Evolutionary conservation across 2,888 invertebrate species (phyloP).

Genomic region (Ornithoptera priamus): DNA sequence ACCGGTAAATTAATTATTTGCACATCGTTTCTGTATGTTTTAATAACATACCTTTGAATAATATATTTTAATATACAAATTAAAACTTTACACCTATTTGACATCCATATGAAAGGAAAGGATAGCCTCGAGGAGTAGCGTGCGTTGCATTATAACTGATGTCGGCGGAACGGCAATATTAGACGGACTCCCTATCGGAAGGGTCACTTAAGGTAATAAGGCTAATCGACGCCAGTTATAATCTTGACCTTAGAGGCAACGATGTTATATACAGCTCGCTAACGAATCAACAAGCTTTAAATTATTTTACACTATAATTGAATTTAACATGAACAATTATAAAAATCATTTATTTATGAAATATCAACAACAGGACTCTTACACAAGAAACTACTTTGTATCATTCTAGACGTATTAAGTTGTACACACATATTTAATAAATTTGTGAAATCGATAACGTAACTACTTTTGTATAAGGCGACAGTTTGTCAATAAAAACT

Average conservation of each 20-base stretch:
- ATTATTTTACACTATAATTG: neutral
- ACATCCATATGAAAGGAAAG: slow-evolving; percentile 39
- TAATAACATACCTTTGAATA: no score
- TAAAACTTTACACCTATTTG: slow-evolving; percentile 1
- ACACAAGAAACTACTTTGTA: neutral
- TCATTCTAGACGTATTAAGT: neutral
- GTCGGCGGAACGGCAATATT: slow-evolving; percentile 37
- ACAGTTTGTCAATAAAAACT: slow-evolving; percentile 8
- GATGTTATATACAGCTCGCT: neutral
- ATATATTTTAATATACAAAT: neutral
- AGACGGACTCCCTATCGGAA: slow-evolving; percentile 36
- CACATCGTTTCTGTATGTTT: no score
- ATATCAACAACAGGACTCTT: neutral
- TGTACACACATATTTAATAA: neutral
- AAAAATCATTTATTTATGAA: neutral
- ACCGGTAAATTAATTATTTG: no score
- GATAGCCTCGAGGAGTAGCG: slow-evolving; percentile 38
- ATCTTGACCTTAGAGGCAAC: slow-evolving; percentile 19
- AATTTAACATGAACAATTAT: neutral
- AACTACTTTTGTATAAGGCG: neutral
- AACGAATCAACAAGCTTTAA: neutral
- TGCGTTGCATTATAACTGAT: slow-evolving; percentile 43
- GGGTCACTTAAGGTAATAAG: slow-evolving; percentile 21
- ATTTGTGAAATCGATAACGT: slow-evolving; percentile 3
- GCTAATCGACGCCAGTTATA: slow-evolving; percentile 4